Base-by-base conservation (phyloP, 2,888 invertebrate species). In the Cryptus armator region DNA sequence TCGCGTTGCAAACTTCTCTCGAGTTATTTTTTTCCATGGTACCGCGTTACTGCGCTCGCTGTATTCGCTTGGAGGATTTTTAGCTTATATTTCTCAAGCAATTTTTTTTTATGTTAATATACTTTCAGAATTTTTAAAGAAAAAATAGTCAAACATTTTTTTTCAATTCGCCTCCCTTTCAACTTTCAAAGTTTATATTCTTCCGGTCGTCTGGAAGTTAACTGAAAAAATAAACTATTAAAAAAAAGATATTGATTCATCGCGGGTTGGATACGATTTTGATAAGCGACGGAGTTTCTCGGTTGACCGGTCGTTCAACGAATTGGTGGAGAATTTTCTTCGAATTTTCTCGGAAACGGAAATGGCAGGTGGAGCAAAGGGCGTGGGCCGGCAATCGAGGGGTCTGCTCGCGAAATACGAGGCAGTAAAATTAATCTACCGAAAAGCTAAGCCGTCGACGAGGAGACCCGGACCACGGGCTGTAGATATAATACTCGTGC, bases 371-470 rank as follows among this genome's bases (percentile, higher is more conserved):
- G 70, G 59, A 64, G 19, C 37, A 71, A 71, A 71, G 56, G 53
- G 24, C 59, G 46, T 16, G 59, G 53, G 77, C 53, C 48, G 62
- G 62, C 48, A 71, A 59, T 76, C 64, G 76, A 70, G 74, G 37
- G 67, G 59, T 83, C 77, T 78, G 83, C 66, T 68, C 32, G 46
- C 83, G 78, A 83, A 83, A 83, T 83, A 83, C 72, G 70, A 56
- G 78, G 84, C 74, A 81, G 86, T 87, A 87, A 87, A 89, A 90
- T 90, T 90, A 90, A 91, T 90, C 90, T 87, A 91, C 89, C 88
- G 90, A 88, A 89, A 91, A 88, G 89, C 86, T 83, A 76, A 78
- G 81, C 82, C 85, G 48, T 82, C 82, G 53, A 76, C 83, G 81
- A 79, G 80, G 53, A 66, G 68, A 43, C 64, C 46, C 76, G 44